phyloP scores from a whole-genome alignment of 2,888 invertebrate species.

The Ecliptopera silaceata region DNA sequence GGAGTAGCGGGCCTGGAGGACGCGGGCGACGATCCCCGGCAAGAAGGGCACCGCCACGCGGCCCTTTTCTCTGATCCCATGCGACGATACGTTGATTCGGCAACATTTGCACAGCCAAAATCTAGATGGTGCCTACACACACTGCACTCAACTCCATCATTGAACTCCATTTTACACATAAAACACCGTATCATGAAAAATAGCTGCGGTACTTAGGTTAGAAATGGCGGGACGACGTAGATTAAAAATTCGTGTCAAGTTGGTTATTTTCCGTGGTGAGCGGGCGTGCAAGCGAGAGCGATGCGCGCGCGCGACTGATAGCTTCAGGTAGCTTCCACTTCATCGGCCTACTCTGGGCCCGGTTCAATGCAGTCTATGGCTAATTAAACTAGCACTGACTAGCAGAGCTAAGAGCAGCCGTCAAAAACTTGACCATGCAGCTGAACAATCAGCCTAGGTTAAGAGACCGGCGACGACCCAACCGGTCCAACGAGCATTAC shows the following conservation, averaged over 20 bases:
- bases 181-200: no score
- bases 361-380: slow-evolving; percentile 11
- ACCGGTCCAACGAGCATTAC: not conserved
- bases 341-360: not conserved
- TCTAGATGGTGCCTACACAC: no score
- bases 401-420: slow-evolving; percentile 7
- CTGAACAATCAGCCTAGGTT: slow-evolving; percentile 1
- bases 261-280: no score
- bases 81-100: slow-evolving; percentile 12
- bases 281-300: no score
- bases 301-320: no score
- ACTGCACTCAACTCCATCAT: no score
- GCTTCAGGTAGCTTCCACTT: not conserved
- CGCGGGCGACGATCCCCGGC: not conserved
- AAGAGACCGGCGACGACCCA: not conserved
- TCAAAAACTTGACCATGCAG: slow-evolving; percentile 14
- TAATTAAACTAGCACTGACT: no score
- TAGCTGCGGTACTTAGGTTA: no score
- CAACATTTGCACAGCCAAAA: slow-evolving; percentile 16
- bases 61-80: slow-evolving; percentile 4
- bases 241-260: no score
- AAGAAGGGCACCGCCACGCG: slow-evolving; percentile 8
- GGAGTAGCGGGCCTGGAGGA: not conserved
- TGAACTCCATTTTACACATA: no score
- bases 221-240: no score